Evolutionary conservation across 2,797 vertebrate genomes (phyloP), one percentile per base, ranked within the genome.

Genomic region (Pangasius macronema): DNA sequence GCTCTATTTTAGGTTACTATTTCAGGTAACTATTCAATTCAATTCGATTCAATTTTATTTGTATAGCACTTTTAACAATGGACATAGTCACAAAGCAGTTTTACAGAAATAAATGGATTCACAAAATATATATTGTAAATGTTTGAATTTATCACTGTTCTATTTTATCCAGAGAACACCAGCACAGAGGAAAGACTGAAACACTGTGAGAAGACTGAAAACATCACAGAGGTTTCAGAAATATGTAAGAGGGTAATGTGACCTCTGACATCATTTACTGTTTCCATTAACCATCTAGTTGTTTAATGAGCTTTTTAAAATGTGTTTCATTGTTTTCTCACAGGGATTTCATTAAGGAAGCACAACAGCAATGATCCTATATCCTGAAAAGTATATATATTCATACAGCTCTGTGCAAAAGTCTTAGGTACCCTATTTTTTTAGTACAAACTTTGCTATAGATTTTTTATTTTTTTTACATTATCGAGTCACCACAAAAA

Each of bases 281-380:
- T 79, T 57, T 33, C 27, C 18, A 33, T 33, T 82, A 82, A 80
- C 76, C 63, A 68, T 36, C 24, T 9, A 49, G 63, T 73, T 82
- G 27, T 65, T 87, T 82, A 73, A 82, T 63, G 36, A 65, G 55
- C 36, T 18, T 80, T 24, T 80, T 49, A n/a, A 22, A 67, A 18
- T 79, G 22, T 81, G 33, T 42, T 59, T 24, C 8, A 1, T 36
- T 24, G 18, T 39, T 57, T 77, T 13, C 13, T 57, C 22, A 39
- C 14, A 24, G 53, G 10, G 22, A 24, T 59, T 59, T 59, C 5
- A 24, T 80, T 59, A 59, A 33, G 33, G 55, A 57, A 59, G 20
- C 5, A 24, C 20, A 24, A 59, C 6, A 59, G 57, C 6, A 59
- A 59, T 2, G 13, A 14, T 14, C 63, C 1, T n/a, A 0, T 65